These are phyloP conservation scores for Amphiprion ocellaris DNA, from an alignment of 2,113 vertebrate genomes.

Conservation along the genomic window DNA sequence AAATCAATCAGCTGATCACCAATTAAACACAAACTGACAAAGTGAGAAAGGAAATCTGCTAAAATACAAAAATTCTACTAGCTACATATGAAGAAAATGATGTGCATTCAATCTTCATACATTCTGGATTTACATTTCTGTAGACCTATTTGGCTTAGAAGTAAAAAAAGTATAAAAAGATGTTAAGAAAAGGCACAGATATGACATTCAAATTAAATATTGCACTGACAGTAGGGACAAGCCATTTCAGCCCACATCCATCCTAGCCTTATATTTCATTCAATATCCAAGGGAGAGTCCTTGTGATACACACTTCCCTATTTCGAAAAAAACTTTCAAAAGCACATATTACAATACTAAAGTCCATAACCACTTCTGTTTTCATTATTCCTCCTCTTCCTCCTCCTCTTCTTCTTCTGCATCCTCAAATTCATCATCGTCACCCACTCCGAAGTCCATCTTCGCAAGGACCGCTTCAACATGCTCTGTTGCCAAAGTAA, in stretches of 20 bases:
- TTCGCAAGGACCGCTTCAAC: constrained; percentile 83
- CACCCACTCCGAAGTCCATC: constrained; percentile 87
- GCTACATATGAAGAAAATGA: constrained; percentile 31
- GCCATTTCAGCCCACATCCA: constrained; percentile 27
- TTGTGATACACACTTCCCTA: constrained; percentile 37
- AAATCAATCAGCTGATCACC: constrained; percentile 36
- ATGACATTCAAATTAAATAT: constrained; percentile 74
- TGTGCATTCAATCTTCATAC: constrained; percentile 45
- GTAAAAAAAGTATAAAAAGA: constrained; percentile 87
- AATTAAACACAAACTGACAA: constrained; percentile 49
- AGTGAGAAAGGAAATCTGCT: constrained; percentile 47
- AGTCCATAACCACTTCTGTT: constrained; percentile 42
- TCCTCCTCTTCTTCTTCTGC: constrained; percentile 79
- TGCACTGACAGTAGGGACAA: constrained; percentile 70
- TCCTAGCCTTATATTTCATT: constrained; percentile 26
- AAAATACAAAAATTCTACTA: constrained; percentile 21
- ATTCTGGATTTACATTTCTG: constrained; percentile 37
- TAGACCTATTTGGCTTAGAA: constrained; percentile 38
- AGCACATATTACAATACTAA: constrained; percentile 32
- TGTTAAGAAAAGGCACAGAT: constrained; percentile 67
- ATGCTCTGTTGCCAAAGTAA: constrained; percentile 89
- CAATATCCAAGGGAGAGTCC: constrained; percentile 43
- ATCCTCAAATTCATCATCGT: constrained; percentile 81
- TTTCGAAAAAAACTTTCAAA: constrained; percentile 45
- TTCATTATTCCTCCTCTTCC: constrained; percentile 74